Conservation (phyloP, 2,113 vertebrate genomes). For the Steatornis caripensis region DNA sequence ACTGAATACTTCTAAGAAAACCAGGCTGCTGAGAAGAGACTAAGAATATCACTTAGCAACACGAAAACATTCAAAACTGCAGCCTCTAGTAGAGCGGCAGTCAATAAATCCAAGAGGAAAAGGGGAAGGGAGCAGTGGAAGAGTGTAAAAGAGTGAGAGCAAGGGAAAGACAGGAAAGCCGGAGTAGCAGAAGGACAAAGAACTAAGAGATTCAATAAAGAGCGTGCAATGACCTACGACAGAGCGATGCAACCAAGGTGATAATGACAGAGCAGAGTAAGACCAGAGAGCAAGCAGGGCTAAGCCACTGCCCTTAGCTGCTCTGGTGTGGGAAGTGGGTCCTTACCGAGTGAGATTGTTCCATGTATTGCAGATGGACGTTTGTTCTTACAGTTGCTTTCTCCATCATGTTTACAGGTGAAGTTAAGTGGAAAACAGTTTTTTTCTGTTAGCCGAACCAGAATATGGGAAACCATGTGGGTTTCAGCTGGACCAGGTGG, state of each 20-base stretch:
- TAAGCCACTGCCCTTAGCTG: neutral
- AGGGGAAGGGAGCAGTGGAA: neutral
- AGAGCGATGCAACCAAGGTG: neutral
- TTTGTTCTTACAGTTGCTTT: neutral
- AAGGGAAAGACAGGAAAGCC: neutral
- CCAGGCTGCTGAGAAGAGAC: neutral
- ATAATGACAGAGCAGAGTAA: neutral
- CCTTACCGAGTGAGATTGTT: neutral
- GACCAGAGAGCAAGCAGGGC: neutral
- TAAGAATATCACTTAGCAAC: neutral
- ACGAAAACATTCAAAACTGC: neutral
- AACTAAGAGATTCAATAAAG: neutral
- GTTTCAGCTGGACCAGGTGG: neutral
- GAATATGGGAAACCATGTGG: neutral
- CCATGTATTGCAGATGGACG: fast-evolving
- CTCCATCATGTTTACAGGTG: neutral
- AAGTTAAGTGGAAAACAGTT: neutral
- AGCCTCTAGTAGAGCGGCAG: neutral
- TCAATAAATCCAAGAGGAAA: neutral
- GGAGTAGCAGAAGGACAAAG: neutral
- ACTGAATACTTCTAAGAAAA: neutral
- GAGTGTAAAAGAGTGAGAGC: neutral
- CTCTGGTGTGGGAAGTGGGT: neutral
- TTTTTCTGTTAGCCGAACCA: neutral
- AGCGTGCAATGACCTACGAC: neutral